Evolutionary conservation across 2,888 invertebrate species (phyloP), one percentile per base, ranked within the genome.

Genomic region (Rhingia rostrata): DNA sequence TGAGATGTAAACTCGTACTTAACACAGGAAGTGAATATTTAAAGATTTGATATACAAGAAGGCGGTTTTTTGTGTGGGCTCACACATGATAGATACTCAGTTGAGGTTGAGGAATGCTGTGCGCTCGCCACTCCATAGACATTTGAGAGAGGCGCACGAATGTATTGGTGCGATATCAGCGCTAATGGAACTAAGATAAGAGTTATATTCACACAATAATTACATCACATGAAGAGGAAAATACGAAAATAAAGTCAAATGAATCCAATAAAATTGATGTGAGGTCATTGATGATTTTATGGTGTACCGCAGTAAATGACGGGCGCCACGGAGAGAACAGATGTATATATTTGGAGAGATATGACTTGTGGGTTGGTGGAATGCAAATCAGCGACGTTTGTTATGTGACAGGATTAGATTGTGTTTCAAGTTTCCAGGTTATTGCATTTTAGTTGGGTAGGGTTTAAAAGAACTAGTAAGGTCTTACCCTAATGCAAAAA

Each of bases 21-120:
- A 63, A 64, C 83, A 74, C 83, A 79, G 83, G 83, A 84, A 84
- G 64, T 84, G 58, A 10, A 80, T 60, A 74, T 74, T 79, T 84
- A 84, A 64, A 69, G 54, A 69, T 64, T 74, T 56, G 51, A 73
- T 22, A 73, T 73, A 66, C 64, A 58, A 58, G 61, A 49, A 54
- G 66, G 61, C 35, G 51, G 39, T 22, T 4, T 30, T 39, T 41
- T 30, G 47, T 69, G 77, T 69, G 69, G 69, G 69, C 69, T 51
- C 6, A 30, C 49, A 30, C 30, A 22, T 22, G 22, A 22, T 22
- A 22, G 22, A 22, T 22, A 22, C 22, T 22, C 22, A 22, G 22
- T 22, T 22, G 22, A 22, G 22, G 22, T 30, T 9, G 30, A 14
- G 49, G 49, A 30, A 49, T 49, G 32, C 49, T 10, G 30, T 10